Evolutionary conservation across 2,797 vertebrate genomes (phyloP), one percentile per base, ranked within the genome.

Genomic region (Xenops minutus): DNA sequence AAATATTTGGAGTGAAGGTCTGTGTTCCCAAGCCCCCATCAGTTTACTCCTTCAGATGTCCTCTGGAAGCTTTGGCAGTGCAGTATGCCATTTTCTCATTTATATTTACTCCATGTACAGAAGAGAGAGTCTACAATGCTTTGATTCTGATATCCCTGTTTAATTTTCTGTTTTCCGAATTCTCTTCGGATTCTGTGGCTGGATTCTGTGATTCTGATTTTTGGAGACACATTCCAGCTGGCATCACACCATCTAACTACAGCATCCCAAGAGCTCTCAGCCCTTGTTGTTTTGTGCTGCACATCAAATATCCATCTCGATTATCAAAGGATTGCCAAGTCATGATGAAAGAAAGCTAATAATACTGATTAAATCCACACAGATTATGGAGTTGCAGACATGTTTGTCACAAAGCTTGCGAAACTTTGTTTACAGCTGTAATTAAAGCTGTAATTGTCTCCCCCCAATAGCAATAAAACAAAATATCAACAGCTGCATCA

Each of bases 291-390:
- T 81, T 12, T 0, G 0, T 29, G 46, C 43, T 46, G 34, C 39
- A 76, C 87, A 81, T 66, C 83, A 95, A 88, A 93, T 44, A 95
- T 41, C 67, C 84, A 71, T 88, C 80, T 93, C 91, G 71, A 95
- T 97, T 97, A 95, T 68, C 44, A 71, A 79, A 83, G 89, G 89
- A 95, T 84, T 96, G 95, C 95, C 48, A 58, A 93, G 34, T 85
- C 88, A 96, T 62, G 81, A 92, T 79, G 91, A 96, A 95, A 96
- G 88, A 95, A 96, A 41, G 52, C 43, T 97, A 96, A 96, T 95
- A 97, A 86, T 90, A 89, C 76, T 94, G 62, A 96, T 97, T 95
- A 96, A 86, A 83, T 89, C 78, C 78, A 55, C 39, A 76, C 77
- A 95, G 81, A 95, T 95, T 95, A 95, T 34, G 58, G 48, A 77